Percentiles rank a stretch among this genome's conserved stretches.
Conservation (phyloP, 2,113 vertebrate species). For the Athene cunicularia region DNA sequence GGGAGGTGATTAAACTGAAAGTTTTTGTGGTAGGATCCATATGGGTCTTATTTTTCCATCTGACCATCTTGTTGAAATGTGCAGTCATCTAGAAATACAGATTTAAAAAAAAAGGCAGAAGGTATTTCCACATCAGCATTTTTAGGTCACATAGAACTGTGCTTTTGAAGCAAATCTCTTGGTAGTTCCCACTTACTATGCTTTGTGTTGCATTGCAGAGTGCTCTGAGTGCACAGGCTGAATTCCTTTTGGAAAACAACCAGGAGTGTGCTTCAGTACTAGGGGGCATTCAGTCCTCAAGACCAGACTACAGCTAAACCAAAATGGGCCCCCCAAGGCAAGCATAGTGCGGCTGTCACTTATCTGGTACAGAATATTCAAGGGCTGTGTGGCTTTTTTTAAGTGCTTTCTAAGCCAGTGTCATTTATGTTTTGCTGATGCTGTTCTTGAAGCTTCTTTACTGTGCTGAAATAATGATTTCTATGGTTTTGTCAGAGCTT, state of each 20-base stretch:
- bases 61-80: neutral
- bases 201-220: neutral
- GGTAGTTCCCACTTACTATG: neutral
- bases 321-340: neutral
- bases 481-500: neutral
- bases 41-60: neutral
- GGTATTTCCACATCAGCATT: neutral
- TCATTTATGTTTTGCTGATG: neutral
- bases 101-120: neutral
- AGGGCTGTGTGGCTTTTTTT: neutral
- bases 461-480: neutral
- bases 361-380: neutral
- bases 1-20: neutral
- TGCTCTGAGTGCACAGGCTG: neutral
- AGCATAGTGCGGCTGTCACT: fast-evolving
- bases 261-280: neutral
- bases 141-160: neutral
- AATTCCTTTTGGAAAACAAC: neutral
- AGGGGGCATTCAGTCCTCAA: neutral
- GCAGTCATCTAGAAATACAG: neutral
- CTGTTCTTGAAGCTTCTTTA: neutral
- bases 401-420: neutral
- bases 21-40: neutral
- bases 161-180: neutral
- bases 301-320: neutral